Evolutionary conservation across 2,113 vertebrate species (phyloP).

Genomic region (Empidonax traillii): DNA sequence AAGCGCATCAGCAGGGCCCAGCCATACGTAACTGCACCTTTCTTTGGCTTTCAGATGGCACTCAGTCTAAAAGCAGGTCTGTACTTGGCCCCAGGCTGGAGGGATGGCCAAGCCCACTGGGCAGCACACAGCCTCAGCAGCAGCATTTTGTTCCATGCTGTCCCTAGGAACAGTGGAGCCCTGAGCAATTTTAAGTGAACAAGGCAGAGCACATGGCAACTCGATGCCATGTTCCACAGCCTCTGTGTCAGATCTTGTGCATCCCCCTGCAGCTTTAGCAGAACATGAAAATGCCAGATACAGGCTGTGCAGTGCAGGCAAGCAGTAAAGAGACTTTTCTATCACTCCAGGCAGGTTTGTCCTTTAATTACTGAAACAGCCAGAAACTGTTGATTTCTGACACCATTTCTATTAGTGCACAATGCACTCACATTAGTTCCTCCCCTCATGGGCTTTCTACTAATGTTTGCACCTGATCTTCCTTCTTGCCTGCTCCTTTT

Average conservation of each 20-base stretch:
- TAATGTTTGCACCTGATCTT: not conserved
- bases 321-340: not conserved
- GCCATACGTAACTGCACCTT: fast-evolving
- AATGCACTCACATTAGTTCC: not conserved
- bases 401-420: not conserved
- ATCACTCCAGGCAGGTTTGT: not conserved
- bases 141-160: not conserved
- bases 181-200: not conserved
- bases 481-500: not conserved
- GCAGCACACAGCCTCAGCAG: not conserved
- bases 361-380: not conserved
- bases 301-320: not conserved
- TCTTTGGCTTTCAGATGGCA: not conserved
- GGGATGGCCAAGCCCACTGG: not conserved
- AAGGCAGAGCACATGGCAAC: not conserved
- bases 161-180: not conserved
- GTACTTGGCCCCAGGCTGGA: not conserved
- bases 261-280: not conserved
- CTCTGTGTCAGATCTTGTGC: not conserved
- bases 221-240: not conserved
- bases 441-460: not conserved
- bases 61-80: not conserved
- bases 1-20: not conserved
- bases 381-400: not conserved
- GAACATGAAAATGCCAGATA: not conserved